phyloP scores from a whole-genome alignment of 2,888 invertebrate species.

The Temnothorax ravouxi region DNA sequence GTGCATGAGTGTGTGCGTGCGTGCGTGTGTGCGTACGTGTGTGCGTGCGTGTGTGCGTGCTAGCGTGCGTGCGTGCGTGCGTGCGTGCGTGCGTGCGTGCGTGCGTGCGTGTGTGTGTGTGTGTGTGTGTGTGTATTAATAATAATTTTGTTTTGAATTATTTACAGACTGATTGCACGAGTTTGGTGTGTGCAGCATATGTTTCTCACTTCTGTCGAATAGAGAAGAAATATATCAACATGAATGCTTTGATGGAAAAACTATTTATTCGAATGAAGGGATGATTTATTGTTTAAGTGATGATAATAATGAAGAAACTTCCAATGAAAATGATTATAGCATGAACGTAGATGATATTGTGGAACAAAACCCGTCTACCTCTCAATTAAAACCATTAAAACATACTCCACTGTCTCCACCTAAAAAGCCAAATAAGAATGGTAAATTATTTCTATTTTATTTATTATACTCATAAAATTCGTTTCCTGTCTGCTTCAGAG shows the following conservation, averaged over 20 bases:
- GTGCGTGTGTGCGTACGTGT: no score
- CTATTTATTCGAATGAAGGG: neutral
- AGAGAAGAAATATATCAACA: neutral
- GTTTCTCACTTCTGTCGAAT: neutral
- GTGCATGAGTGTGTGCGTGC: no score
- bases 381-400: conserved; percentile 11
- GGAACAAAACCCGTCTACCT: neutral
- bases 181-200: neutral
- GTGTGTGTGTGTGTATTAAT: neutral
- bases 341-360: neutral
- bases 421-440: conserved; percentile 6
- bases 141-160: neutral
- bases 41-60: no score
- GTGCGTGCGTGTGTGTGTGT: no score
- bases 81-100: no score
- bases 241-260: neutral
- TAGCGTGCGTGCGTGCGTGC: no score
- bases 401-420: neutral
- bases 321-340: neutral
- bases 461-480: conserved; percentile 15
- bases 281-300: neutral
- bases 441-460: conserved; percentile 19
- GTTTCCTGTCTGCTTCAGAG: neutral
- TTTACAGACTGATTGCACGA: neutral
- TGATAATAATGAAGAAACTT: neutral